Evolutionary conservation across 1,140 invertebrate genomes (phyloP).

Genomic region (Magallana angulata): DNA sequence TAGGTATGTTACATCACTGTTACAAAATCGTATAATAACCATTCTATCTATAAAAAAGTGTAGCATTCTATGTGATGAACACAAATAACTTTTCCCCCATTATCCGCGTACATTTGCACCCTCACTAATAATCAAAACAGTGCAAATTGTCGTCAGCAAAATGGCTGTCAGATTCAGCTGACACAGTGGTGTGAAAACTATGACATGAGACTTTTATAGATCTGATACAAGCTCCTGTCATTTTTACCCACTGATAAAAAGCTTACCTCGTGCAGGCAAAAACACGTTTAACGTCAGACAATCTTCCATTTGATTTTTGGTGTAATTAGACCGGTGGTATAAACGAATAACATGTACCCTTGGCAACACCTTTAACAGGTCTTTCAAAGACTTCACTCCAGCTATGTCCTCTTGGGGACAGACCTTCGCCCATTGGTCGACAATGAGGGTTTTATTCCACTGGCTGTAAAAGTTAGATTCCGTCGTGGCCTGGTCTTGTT

Average conservation of each 20-base stretch:
- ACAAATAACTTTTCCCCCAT: too few relatives aligned
- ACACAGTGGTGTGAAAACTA: too few relatives aligned
- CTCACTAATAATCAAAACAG: too few relatives aligned
- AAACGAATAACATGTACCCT: constrained; percentile 2
- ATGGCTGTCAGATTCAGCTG: too few relatives aligned
- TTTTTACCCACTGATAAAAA: background rate
- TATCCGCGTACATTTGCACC: background rate
- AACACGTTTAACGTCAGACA: constrained; percentile 22
- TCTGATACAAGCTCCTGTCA: too few relatives aligned
- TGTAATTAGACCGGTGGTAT: constrained; percentile 21
- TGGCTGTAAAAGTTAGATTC: background rate
- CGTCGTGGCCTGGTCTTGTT: background rate
- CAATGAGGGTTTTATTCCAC: constrained; percentile 17
- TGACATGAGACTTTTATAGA: too few relatives aligned
- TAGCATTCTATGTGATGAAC: too few relatives aligned
- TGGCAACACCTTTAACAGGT: background rate
- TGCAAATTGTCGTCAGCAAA: too few relatives aligned
- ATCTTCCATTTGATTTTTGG: background rate
- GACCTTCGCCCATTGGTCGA: background rate
- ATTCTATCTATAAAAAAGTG: too few relatives aligned
- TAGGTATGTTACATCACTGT: too few relatives aligned
- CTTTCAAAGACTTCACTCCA: background rate
- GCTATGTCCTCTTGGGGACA: background rate
- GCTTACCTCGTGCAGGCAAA: constrained; percentile 13
- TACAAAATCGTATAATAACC: too few relatives aligned